Evolutionary conservation across 2,113 vertebrate genomes (phyloP), one percentile per base, ranked within the genome.

Genomic region (Micronycteris hirsuta): DNA sequence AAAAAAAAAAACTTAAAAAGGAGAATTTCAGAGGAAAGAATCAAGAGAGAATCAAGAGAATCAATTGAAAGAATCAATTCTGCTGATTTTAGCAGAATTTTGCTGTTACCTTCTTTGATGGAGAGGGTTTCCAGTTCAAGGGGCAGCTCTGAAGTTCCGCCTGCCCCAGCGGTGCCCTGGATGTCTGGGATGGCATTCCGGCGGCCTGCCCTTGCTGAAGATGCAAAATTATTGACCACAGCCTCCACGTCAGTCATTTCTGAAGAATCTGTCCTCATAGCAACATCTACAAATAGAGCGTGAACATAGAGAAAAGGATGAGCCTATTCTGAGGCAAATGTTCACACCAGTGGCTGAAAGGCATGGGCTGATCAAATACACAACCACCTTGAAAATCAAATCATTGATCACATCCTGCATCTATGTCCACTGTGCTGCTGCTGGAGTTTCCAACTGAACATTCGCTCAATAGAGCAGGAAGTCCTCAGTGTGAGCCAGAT

Each of bases 201-300:
- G 91, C 99, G 99, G 82, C 99, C 99, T 8, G 99, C 97, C 92
- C 99, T 98, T 78, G 98, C 99, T 3, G 99, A 99, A 70, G 99
- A 98, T 38, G 98, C 99, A 96, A 99, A 99, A 97, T 98, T 99
- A 96, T 98, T 98, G 96, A 98, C 98, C 94, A 98, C 98, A 93
- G 99, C 95, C 97, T 99, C 99, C 98, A 99, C 99, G 98, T 99
- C 99, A 98, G 99, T 99, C 99, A 99, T 99, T 93, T 97, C 98
- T 97, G 98, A 93, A 92, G 91, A 86, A 92, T 97, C 98, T 98
- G 81, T 99, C 98, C 96, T 99, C 99, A 99, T 99, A 99, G 98
- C 99, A 98, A 98, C 98, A 98, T 98, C 99, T 99, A 96, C 41
- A 95, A 67, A 95, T 0, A 85, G 86, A 97, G 96, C 4, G 97